phyloP scores from a whole-genome alignment of 2,888 invertebrate genomes.

The Anticlea derivata region DNA sequence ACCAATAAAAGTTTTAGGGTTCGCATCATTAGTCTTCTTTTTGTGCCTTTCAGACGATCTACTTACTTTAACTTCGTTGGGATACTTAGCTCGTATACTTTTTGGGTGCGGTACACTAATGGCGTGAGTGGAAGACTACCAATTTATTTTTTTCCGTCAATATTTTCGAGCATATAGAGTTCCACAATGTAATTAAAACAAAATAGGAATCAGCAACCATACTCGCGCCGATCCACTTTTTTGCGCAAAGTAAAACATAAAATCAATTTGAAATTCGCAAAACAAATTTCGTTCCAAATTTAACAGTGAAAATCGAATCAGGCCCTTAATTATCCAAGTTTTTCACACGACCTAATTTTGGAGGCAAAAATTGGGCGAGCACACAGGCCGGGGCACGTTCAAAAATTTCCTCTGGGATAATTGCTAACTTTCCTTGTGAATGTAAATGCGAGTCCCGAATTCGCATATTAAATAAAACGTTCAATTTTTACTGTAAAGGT shows the following conservation, averaged over 20 bases:
- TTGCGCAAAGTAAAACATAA: conserved; percentile 19
- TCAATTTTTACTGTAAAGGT: conserved; percentile 9
- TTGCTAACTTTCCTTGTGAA: conserved; percentile 35
- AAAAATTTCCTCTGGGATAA: conserved; percentile 34
- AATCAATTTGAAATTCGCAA: conserved; percentile 27
- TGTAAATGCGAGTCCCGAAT: conserved; percentile 32
- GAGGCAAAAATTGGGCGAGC: conserved; percentile 35
- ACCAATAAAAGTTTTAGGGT: conserved; percentile 18
- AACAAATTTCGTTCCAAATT: conserved; percentile 30
- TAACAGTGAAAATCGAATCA: conserved; percentile 33
- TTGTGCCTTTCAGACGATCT: conserved; percentile 16
- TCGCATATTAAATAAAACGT: conserved; percentile 19
- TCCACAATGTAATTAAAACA: conserved; percentile 22
- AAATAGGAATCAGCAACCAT: conserved; percentile 14
- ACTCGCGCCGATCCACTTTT: conserved; percentile 9
- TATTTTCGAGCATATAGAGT: conserved; percentile 19
- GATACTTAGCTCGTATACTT: conserved; percentile 12
- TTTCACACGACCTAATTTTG: conserved; percentile 36
- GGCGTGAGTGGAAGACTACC: conserved; percentile 1
- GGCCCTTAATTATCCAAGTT: conserved; percentile 37
- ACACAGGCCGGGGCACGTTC: conserved; percentile 27
- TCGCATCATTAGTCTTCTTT: conserved; percentile 20
- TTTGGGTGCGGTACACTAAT: conserved; percentile 15
- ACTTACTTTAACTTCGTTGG: conserved; percentile 10
- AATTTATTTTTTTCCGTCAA: conserved; percentile 19